Evolutionary conservation across 2,888 invertebrate species (phyloP), one percentile per base, ranked within the genome.

Genomic region (Oscheius sp.): DNA sequence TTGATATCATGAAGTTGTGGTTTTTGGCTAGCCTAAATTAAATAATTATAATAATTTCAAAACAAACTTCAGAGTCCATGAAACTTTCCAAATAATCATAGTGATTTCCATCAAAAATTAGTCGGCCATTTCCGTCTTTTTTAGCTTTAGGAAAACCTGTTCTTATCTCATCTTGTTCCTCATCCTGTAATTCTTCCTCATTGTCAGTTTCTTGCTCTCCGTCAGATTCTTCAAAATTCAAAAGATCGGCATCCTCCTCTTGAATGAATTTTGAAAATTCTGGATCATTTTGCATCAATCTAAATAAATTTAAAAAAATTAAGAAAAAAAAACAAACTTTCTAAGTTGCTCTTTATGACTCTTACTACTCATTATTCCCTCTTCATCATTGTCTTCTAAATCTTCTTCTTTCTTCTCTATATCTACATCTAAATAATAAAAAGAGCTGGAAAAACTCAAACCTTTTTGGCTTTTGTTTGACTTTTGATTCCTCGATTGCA

Each of bases 261-360:
- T 82, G 74, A 47, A 84, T 67, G 49, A 81, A 83, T 54, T 84
- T 77, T 74, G 72, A 78, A 47, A 83, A 82, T 56, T 83, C 83
- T 6, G 83, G 83, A 62, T 78, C 76, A 26, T 63, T 61, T 38
- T 73, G 47, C 44, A 74, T 72, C 54, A 78, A 64, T 68, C 74
- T 77, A 50, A 59, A 59, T 20, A 8, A 22, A 2, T 2, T 38
- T 26, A 49, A 50, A 5, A 54, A 44, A 30, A n/a, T 4, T 0
- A 41, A 26, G 20, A 22, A 12, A 28, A 28, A 41, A 14, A n/a
- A n/a, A n/a, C 17, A 4, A n/a, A 73, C 73, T 71, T 73, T n/a
- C 70, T 68, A 45, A 74, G 51, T 49, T 74, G 66, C 38, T 70
- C 38, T 61, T 77, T 77, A 54, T 74, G 68, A 36, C 74, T 71